Evolutionary conservation across 2,113 vertebrate genomes (phyloP), one percentile per base, ranked within the genome.

Genomic region (Callipepla californica): DNA sequence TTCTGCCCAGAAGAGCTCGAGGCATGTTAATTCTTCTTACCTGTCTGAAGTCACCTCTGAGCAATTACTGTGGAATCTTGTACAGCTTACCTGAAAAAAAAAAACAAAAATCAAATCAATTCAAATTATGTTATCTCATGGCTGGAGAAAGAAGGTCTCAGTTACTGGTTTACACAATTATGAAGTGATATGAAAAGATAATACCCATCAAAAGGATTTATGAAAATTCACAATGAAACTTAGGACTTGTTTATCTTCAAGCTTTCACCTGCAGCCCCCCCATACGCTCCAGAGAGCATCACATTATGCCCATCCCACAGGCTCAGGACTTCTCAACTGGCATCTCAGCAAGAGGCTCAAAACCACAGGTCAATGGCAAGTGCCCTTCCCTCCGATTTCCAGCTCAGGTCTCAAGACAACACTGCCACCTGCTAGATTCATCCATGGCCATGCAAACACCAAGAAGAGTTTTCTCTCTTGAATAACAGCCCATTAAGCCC

Each of bases 401-500:
- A 69, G 74, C 62, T 51, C 44, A 13, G 36, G 21, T 59, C 38
- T 55, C 51, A 0, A 2, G 40, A 90, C 77, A 84, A 44, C 7
- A 77, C 48, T 58, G 74, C 77, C 89, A 91, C 69, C 58, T 94
- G 83, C 85, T 93, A 79, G 59, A 74, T 66, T 62, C 14, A 2
- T 40, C 68, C 6, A 1, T 2, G 55, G 2, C 2, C 74, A 45
- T 26, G 17, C 89, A 92, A 69, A 50, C 25, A 9, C 48, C 87
- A 94, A 95, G 89, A 94, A 81, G 70, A 48, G 53, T 68, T 5
- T 7, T 28, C 44, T 45, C 68, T 78, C 84, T 42, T 34, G 30
- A 86, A 94, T 83, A 95, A 94, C 6, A 28, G 89, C 40, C 69
- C 72, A 68, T 89, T 93, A 86, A 95, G 58, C 36, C 38, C 0